Conservation (phyloP, 2,113 vertebrate genomes). For the Psittacara wagleri region DNA sequence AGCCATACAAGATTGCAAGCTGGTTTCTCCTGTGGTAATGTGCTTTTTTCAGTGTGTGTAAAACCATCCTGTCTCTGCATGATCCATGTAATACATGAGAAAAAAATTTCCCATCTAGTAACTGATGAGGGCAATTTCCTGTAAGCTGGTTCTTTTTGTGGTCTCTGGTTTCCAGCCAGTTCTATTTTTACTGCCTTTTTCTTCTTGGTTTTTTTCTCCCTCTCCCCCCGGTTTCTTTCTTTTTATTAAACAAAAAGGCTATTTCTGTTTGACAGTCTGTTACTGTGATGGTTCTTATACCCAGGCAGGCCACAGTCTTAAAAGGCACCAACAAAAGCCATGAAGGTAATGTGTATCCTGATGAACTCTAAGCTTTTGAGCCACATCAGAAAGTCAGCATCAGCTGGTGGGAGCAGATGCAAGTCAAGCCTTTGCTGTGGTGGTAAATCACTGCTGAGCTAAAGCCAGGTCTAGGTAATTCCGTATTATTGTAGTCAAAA, state of each 20-base stretch:
- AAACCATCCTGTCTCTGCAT: background rate
- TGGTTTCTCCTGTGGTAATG: background rate
- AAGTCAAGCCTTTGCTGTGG: background rate
- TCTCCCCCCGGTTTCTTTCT: background rate
- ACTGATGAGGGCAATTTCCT: slow-evolving; percentile 68
- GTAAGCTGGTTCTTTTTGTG: slow-evolving; percentile 62
- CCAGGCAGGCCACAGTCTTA: background rate
- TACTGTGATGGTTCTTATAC: background rate
- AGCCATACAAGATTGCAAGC: rapidly evolving
- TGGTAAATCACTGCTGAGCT: background rate
- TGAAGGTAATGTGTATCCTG: background rate
- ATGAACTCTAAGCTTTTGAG: background rate
- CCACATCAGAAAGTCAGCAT: background rate
- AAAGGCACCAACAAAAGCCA: background rate
- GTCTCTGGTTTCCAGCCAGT: slow-evolving; percentile 68
- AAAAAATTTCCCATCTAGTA: slow-evolving; percentile 36
- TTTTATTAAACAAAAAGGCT: background rate
- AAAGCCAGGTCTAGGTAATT: background rate
- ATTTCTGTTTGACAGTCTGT: slow-evolving; percentile 17
- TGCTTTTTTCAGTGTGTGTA: background rate
- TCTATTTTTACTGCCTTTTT: slow-evolving; percentile 65
- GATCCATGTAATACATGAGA: slow-evolving; percentile 17
- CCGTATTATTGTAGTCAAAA: background rate
- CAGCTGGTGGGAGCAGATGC: background rate
- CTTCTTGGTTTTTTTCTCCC: background rate